Evolutionary conservation across 2,888 invertebrate genomes (phyloP), one percentile per base, ranked within the genome.

Genomic region (Lucinisca nassula): DNA sequence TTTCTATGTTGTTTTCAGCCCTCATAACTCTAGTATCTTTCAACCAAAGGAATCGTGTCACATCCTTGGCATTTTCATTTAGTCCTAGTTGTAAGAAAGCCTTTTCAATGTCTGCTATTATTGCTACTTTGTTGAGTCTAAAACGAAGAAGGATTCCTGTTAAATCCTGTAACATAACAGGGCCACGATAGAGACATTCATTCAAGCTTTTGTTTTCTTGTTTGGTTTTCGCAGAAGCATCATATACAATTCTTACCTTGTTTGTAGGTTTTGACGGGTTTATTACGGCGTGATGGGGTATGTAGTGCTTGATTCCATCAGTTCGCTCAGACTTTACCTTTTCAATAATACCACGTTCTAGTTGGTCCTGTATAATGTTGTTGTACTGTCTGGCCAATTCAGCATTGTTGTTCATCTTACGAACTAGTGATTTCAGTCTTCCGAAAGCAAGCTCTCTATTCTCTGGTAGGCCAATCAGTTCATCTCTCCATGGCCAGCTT

Each of bases 401-500:
- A 32, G 79, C 79, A 30, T 79, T 84, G 24, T 40, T 51, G 27
- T 30, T 21, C 40, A 87, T 21, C 35, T 49, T 84, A 17, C 58
- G 21, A 8, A 84, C 40, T 12, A 27, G 24, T n/a, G 83, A 84
- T 75, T 80, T 87, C 21, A 80, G 37, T 40, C 87, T 51, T 6
- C 79, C 80, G 6, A 61, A 21, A n/a, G 83, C 84, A 6, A 87
- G 40, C 45, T 61, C 67, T 24, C 35, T 14, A 51, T 84, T 84
- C 12, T 55, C 40, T 35, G 87, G 87, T 37, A 87, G 32, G 12
- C 70, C 72, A 10, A 24, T 24, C 2, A 21, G 8, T 17, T 80
- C 80, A 17, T 67, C 40, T 61, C 80, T 87, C 87, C 84, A 84
- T 74, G 87, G 84, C 80, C 76, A 79, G 6, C 55, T 75, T 3